These are phyloP conservation scores for Prunella strophiata DNA, from an alignment of 2,797 vertebrate genomes.

Conservation along the genomic window DNA sequence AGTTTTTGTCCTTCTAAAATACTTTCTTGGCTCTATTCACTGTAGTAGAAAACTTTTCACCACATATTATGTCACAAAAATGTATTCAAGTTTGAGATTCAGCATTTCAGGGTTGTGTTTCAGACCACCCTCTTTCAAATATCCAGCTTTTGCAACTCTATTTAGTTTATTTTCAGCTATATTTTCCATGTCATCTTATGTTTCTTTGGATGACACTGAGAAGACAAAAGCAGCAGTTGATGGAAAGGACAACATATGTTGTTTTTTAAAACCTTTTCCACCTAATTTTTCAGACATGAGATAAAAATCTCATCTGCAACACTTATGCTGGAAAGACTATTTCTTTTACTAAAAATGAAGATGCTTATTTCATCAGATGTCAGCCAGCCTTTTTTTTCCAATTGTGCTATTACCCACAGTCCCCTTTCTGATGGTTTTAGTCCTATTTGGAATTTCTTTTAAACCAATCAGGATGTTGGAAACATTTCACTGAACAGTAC, in stretches of 20 bases:
- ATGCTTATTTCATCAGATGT: background rate
- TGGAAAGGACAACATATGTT: background rate
- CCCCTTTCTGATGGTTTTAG: background rate
- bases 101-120: background rate
- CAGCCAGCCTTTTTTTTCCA: background rate
- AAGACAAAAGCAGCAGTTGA: background rate
- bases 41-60: background rate
- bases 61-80: background rate
- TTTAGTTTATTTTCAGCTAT: background rate
- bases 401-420: background rate
- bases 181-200: background rate
- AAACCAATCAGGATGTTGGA: rapidly evolving
- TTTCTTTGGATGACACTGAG: background rate
- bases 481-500: background rate
- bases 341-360: background rate
- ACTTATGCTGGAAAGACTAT: background rate
- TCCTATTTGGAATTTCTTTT: background rate
- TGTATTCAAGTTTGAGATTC: background rate
- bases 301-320: background rate
- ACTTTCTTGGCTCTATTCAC: background rate
- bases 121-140: background rate
- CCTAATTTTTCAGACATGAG: background rate
- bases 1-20: background rate
- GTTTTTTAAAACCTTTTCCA: background rate
- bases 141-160: background rate